Conservation (phyloP, 2,113 vertebrate species). For the Calidris pugnax region DNA sequence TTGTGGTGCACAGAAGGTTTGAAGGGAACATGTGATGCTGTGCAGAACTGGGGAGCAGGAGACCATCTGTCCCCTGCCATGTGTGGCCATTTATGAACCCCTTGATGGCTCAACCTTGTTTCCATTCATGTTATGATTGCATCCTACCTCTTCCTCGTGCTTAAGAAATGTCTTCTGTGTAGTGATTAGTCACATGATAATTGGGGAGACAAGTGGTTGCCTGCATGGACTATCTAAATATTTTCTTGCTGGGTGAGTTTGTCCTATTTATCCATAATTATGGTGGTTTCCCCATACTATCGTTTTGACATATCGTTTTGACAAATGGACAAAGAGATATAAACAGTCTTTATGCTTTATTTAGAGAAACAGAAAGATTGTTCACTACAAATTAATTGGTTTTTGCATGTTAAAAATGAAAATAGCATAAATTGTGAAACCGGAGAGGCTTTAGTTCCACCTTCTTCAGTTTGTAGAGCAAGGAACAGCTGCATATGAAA, state of each 20-base stretch:
- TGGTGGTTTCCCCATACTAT: neutral
- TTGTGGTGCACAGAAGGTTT: neutral
- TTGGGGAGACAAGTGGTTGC: neutral
- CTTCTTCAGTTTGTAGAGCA: neutral
- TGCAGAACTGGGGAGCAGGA: neutral
- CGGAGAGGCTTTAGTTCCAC: neutral
- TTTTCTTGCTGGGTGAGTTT: neutral
- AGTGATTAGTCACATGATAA: neutral
- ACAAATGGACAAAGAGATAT: conserved; percentile 9
- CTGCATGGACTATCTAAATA: neutral
- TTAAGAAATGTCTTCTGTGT: neutral
- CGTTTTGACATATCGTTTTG: neutral
- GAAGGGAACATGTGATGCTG: neutral
- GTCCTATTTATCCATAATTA: neutral
- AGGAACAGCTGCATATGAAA: neutral
- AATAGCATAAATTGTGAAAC: neutral
- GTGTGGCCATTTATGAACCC: neutral
- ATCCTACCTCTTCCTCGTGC: neutral
- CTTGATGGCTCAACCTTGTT: neutral
- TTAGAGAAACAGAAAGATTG: conserved; percentile 6
- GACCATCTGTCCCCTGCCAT: neutral
- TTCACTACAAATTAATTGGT: neutral
- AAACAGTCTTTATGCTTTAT: conserved; percentile 13
- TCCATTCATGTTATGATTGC: neutral
- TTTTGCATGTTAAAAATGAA: neutral